Conservation (phyloP, 2,888 invertebrate species). For the Invenusta paracnida region DNA sequence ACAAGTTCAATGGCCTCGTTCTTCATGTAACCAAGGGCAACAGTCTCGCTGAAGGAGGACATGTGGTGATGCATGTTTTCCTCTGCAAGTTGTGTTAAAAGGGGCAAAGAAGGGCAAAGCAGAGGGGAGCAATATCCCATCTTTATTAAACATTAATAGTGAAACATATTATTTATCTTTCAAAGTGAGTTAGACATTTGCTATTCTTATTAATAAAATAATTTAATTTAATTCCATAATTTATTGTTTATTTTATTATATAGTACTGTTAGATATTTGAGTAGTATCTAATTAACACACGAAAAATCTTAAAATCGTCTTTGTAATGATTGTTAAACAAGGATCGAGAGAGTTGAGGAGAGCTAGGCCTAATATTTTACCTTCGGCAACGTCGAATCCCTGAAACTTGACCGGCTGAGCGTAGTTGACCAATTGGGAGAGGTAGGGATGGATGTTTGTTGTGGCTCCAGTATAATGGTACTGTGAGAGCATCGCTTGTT, state of each 20-base stretch:
- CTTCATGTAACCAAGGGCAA: constrained; percentile 86
- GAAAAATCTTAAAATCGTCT: too few relatives aligned
- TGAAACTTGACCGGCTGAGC: constrained; percentile 94
- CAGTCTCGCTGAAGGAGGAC: constrained; percentile 94
- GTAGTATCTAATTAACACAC: too few relatives aligned
- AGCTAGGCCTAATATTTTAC: too few relatives aligned
- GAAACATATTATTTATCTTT: background rate
- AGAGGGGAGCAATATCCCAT: too few relatives aligned
- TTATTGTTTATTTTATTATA: too few relatives aligned
- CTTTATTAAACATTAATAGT: background rate
- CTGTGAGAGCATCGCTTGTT: constrained; percentile 58
- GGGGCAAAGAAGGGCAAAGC: too few relatives aligned
- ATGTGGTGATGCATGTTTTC: constrained; percentile 68
- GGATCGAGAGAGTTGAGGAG: too few relatives aligned
- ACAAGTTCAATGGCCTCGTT: constrained; percentile 91
- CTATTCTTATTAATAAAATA: too few relatives aligned
- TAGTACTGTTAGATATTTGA: too few relatives aligned
- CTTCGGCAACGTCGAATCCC: constrained; percentile 87
- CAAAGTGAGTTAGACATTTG: background rate
- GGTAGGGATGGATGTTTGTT: constrained; percentile 95
- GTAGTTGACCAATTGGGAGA: constrained; percentile 94
- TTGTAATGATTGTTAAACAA: too few relatives aligned
- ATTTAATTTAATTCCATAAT: too few relatives aligned
- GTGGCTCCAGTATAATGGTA: constrained; percentile 89
- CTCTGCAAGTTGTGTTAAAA: constrained; percentile 16